These are phyloP conservation scores for rabbit (Oryctolagus cuniculus) DNA, from an alignment of 2,113 vertebrate genomes.

Conservation along the genomic window mOryCun1.1 NC_091439.1:87828001-87828500, in stretches of 20 bases:
- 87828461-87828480: not conserved
- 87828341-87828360: not conserved
- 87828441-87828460: not conserved
- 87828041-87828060: not conserved
- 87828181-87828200: no score
- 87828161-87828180: not conserved
- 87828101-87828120: not conserved
- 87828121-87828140: not conserved
- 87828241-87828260: not conserved
- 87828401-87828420: not conserved
- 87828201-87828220: not conserved
- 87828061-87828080: no score
- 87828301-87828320: not conserved
- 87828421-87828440: not conserved
- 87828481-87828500: not conserved
- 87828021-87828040: not conserved
- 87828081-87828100: not conserved
- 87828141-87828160: not conserved
- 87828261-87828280: not conserved
- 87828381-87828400: not conserved
- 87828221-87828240: not conserved
- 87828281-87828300: not conserved
- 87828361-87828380: not conserved
- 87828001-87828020: not conserved
- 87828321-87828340: not conserved